Evolutionary conservation across 2,797 vertebrate genomes (phyloP), one percentile per base, ranked within the genome.

Genomic region (Garrulus glandarius): DNA sequence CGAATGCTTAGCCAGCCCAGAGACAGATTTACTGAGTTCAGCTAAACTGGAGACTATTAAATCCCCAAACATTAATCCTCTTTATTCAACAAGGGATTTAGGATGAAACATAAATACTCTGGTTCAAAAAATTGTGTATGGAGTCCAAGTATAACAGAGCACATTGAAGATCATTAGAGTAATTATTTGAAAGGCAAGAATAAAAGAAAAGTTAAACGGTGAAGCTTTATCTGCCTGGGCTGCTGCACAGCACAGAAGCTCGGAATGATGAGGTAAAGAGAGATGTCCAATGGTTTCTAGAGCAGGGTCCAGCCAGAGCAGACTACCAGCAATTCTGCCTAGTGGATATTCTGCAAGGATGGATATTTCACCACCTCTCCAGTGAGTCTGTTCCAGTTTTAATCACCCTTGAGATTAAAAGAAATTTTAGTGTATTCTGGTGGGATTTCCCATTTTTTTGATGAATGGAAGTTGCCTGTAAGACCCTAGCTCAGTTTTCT

Each of bases 21-120:
- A 89, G 36, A 94, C 41, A 86, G 39, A 82, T 93, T 49, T 83
- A 92, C 57, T 37, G 71, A 65, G 84, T 82, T 93, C 80, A 91
- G 82, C 72, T 95, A 57, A 96, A 87, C 50, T 76, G 23, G 53
- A 91, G 65, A 82, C 72, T 81, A 75, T 82, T 93, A 96, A 95
- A 94, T 78, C 20, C 18, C 76, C 57, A 89, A 86, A 81, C 20
- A 88, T 84, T 93, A 94, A 91, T 87, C 57, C 72, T 85, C 92
- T 90, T 84, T 55, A 92, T 96, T 94, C 68, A 94, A 52, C 80
- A 85, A 24, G 67, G 29, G 55, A 5, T 95, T 88, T 72, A 68
- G 39, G 68, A 84, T n/a, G 27, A 52, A 85, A 70, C 69, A 50
- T 37, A 71, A 74, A 78, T 87, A 79, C 55, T 71, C 41, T 30